Base-by-base conservation (phyloP, 2,113 vertebrate genomes). In the Thamnaconus septentrionalis region DNA sequence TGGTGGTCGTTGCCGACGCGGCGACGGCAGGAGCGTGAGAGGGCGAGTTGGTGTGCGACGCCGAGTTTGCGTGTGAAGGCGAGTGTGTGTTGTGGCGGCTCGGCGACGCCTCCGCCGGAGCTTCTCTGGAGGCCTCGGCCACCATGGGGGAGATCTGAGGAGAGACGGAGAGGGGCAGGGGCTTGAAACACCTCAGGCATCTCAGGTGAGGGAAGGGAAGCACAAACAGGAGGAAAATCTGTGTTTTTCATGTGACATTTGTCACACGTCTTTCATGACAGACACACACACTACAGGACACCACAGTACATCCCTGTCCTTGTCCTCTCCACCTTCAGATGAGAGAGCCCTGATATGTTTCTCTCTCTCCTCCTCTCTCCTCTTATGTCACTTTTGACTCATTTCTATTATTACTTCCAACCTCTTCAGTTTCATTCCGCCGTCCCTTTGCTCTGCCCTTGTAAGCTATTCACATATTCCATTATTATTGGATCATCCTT, bases 131-230 rank as follows among this genome's bases (percentile, higher is more conserved):
- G 5, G 87, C 89, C 67, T 98, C 97, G 1, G 94, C 93, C 84
- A 95, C 93, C 90, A 95, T 88, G 90, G 95, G 96, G 71, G 95
- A 96, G 79, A 96, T 96, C 96, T 99, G 86, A 75, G 78, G 69
- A 80, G 11, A 79, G 53, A 70, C 10, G 61, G 12, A 58, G 54
- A 69, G 41, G 43, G 39, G 50, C 3, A 53, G 43, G 49, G 8
- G 12, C 52, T 55, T 11, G 18, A 31, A 31, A 31, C 18, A 2
- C 18, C 18, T 31, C 18, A 31, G 18, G 2, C 18, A 31, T 1
- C 18, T 31, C 18, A 31, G 18, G 18, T 31, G 18, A 31, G 18
- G 18, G 18, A 31, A 31, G 18, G 18, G 18, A 31, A 31, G 18
- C 18, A 31, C 18, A 31, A 31, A 31, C 18, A 55, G 5, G 40